Percentiles rank a stretch among this genome's conserved stretches.
Conservation (phyloP, 30 jellyfish, hydroid and myxozoan species). For the Hydra vulgaris region DNA sequence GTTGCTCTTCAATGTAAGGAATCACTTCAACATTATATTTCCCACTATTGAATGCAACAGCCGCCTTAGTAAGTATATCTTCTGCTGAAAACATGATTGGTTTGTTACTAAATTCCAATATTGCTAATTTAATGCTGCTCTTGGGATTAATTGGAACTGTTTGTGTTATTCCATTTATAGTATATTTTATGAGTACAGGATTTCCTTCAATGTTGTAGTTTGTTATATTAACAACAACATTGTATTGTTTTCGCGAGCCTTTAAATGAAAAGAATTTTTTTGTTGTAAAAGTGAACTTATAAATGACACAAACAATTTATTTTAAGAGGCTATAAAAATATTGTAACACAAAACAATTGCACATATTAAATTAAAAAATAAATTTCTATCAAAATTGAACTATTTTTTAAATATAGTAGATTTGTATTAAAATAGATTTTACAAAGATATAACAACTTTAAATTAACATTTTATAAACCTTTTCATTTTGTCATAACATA, state of each 20-base stretch:
- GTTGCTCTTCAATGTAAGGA: not conserved
- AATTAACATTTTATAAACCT: too few relatives aligned
- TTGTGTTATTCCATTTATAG: not conserved
- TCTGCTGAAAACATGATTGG: not conserved
- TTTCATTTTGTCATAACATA: too few relatives aligned
- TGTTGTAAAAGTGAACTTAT: too few relatives aligned
- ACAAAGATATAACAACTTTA: too few relatives aligned
- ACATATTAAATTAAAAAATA: too few relatives aligned
- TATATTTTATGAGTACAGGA: not conserved
- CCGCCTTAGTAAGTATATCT: not conserved
- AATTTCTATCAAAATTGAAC: not conserved
- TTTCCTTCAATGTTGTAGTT: not conserved
- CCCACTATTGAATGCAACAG: not conserved
- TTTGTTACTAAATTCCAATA: not conserved
- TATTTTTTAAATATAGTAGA: too few relatives aligned
- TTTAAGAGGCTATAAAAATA: too few relatives aligned
- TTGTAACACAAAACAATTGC: too few relatives aligned
- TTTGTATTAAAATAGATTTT: too few relatives aligned
- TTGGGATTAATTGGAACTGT: not conserved
- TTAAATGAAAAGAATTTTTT: not conserved
- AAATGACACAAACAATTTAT: too few relatives aligned
- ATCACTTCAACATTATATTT: not conserved
- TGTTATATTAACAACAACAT: not conserved
- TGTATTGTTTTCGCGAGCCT: not conserved
- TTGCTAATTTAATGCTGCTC: not conserved